These are phyloP conservation scores for Trichopria drosophilae DNA, from an alignment of 2,888 invertebrate species.

Conservation along the genomic window DNA sequence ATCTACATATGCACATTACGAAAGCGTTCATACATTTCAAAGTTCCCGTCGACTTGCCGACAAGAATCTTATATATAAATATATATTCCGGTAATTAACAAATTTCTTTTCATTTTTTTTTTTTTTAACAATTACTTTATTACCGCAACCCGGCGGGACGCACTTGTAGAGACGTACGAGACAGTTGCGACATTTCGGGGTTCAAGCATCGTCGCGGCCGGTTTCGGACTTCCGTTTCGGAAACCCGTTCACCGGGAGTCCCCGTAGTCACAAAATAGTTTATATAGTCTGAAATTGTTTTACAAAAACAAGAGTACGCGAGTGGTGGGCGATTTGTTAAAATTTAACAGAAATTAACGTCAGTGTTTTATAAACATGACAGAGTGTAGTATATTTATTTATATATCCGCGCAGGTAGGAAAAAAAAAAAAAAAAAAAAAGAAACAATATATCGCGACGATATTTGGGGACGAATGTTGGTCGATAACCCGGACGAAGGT, in stretches of 20 bases:
- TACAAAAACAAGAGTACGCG: conserved; percentile 44
- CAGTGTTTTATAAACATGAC: conserved; percentile 59
- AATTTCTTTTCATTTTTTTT: too few relatives aligned
- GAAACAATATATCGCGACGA: conserved; percentile 28
- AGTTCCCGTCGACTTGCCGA: too few relatives aligned
- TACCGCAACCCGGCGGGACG: too few relatives aligned
- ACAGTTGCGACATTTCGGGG: conserved; percentile 24
- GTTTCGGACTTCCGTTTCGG: conserved; percentile 10
- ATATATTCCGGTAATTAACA: too few relatives aligned
- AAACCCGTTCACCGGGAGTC: conserved; percentile 13
- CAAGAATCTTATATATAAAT: too few relatives aligned
- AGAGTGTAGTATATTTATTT: conserved; percentile 55
- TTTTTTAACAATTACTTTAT: too few relatives aligned
- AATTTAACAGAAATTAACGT: conserved; percentile 57
- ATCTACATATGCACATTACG: too few relatives aligned
- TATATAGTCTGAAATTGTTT: conserved; percentile 43
- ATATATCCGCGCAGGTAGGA: conserved; percentile 51
- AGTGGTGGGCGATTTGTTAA: conserved; percentile 51
- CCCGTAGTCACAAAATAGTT: conserved; percentile 36
- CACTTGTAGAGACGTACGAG: conserved; percentile 9
- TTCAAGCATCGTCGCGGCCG: conserved; percentile 24
- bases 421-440: conserved; percentile 24
- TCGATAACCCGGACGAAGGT: too few relatives aligned
- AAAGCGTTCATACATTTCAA: too few relatives aligned
- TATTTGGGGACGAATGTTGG: too few relatives aligned